Evolutionary conservation across 1,140 invertebrate genomes (phyloP), one percentile per base, ranked within the genome.

Genomic region (Phymastichus coffea): DNA sequence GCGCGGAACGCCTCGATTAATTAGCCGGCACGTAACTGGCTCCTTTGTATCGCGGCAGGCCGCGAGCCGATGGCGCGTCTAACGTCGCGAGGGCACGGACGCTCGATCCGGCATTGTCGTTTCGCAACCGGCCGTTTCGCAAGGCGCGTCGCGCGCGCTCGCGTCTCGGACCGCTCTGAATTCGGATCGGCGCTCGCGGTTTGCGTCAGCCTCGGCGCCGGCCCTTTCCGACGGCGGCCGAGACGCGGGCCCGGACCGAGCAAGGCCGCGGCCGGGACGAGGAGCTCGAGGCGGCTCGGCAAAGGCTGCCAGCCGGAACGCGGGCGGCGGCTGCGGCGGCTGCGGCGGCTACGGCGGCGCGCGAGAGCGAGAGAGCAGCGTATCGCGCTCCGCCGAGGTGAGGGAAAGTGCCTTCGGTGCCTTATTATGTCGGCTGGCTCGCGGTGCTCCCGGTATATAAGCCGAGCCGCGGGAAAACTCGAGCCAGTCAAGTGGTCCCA

Each of bases 381-480:
- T 12, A 7, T 22, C 10, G 41, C 41, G 41, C 1, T 30, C n/a
- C 22, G 15, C 10, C 37, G 46, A 48, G 12, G 59, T 61, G 59
- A 61, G 59, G 59, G 59, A 61, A 61, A 61, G 59, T 61, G 59
- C n/a, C n/a, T n/a, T 54, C 23, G 49, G 51, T 26, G 10, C 38
- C 12, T 12, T 35, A 17, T 26, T 30, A 37, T 41, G 15, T 51
- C 12, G 52, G 20, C 59, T 12, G 43, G 28, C 6, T 56, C 41
- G 23, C 52, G 59, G 41, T 33, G 6, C 28, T 33, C 28, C 12
- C 6, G 59, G 59, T 61, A 61, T 61, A 61, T 56, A 61, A 61
- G 52, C 14, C 59, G 55, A 44, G 53, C 44, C 52, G 22, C 37
- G 37, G 59, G 52, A 61, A 61, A 61, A 61, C 59, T 55, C 52